phyloP scores from a whole-genome alignment of 2,797 vertebrate species.

The Myotis vivesi region DNA sequence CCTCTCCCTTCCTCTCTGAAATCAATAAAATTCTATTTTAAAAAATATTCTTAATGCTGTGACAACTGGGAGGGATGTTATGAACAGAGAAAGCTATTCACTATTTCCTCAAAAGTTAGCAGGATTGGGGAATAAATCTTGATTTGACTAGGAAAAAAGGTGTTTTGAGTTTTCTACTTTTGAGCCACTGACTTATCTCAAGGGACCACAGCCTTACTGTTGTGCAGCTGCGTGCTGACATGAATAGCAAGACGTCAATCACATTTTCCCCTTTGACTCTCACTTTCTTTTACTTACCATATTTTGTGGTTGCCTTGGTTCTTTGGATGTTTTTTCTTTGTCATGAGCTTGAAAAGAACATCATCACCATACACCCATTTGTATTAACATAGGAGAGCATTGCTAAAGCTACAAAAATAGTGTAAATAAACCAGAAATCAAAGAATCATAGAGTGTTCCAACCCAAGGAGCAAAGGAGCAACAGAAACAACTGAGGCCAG shows the following conservation, averaged over 20 bases:
- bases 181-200: constrained; percentile 5
- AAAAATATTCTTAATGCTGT: neutral
- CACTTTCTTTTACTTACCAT: neutral
- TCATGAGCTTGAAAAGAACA: constrained; percentile 44
- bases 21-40: no score
- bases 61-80: neutral
- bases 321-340: neutral
- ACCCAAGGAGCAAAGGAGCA: neutral
- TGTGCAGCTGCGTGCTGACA: neutral
- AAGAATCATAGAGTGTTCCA: neutral
- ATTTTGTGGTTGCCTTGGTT: neutral
- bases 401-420: neutral
- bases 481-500: neutral
- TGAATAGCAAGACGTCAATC: neutral
- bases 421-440: constrained; percentile 16
- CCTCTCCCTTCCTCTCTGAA: no score
- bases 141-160: neutral
- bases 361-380: neutral
- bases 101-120: neutral
- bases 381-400: neutral
- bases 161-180: neutral
- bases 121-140: neutral
- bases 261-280: neutral
- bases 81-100: neutral
- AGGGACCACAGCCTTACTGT: neutral